Conservation (phyloP, 1,140 invertebrate species). For the Nasonia longicornis region DNA sequence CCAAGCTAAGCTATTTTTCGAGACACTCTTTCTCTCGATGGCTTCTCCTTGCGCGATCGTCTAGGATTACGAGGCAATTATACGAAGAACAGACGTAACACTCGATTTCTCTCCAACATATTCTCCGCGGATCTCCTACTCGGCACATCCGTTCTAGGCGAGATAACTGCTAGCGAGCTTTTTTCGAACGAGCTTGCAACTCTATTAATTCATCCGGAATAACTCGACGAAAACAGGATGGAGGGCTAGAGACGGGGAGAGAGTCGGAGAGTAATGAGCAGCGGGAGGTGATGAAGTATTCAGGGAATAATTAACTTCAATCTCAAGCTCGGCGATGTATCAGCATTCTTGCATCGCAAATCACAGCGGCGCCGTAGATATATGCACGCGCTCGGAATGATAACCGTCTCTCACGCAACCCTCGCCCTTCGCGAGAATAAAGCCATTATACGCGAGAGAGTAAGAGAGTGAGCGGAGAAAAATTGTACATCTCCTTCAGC, state of each 20-base stretch:
- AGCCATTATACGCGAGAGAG: not conserved
- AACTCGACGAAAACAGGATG: not conserved
- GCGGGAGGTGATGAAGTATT: not conserved
- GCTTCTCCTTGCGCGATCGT: too few relatives aligned
- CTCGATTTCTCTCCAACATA: too few relatives aligned
- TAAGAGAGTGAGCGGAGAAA: not conserved
- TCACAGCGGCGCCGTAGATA: not conserved
- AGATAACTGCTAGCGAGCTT: too few relatives aligned
- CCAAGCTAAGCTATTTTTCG: not conserved
- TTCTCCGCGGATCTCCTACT: too few relatives aligned
- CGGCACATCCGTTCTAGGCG: too few relatives aligned
- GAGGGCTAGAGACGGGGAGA: not conserved
- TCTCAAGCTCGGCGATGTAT: not conserved
- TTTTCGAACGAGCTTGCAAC: not conserved
- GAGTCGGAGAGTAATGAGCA: not conserved
- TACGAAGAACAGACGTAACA: too few relatives aligned
- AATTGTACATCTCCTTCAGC: not conserved
- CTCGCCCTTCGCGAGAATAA: not conserved
- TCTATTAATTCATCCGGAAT: not conserved
- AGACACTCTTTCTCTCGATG: not conserved
- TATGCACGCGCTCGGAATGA: not conserved
- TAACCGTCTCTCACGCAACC: not conserved
- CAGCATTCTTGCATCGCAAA: not conserved
- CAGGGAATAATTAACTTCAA: not conserved
- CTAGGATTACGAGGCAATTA: too few relatives aligned